These are phyloP conservation scores for Elysia chlorotica DNA, from an alignment of 1,140 invertebrate species.

Conservation along the genomic window DNA sequence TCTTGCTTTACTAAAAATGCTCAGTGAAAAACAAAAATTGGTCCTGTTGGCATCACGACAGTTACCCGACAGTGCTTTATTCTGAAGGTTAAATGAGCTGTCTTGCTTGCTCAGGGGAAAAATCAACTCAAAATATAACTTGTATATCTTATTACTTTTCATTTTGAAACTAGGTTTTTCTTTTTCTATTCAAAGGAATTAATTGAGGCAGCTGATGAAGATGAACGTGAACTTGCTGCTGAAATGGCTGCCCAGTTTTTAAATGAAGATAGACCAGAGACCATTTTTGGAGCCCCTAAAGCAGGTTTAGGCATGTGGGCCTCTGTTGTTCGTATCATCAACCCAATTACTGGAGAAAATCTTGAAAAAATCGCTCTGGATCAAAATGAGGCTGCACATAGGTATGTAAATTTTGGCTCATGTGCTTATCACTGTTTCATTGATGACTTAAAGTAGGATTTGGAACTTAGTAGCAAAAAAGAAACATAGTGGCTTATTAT, in stretches of 20 bases:
- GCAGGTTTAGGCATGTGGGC: constrained; percentile 97
- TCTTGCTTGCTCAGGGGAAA: too few species aligned
- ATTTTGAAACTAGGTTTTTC: not conserved
- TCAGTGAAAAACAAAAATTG: too few species aligned
- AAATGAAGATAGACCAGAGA: constrained; percentile 92
- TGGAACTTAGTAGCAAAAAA: not conserved
- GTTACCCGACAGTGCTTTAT: too few species aligned
- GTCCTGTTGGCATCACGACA: too few species aligned
- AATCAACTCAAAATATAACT: too few species aligned
- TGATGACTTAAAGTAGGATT: not conserved
- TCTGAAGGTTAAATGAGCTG: too few species aligned
- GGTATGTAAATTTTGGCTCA: too few species aligned
- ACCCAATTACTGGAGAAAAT: constrained; percentile 84
- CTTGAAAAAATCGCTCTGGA: constrained; percentile 82
- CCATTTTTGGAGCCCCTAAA: constrained; percentile 94
- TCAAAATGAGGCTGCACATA: constrained; percentile 96
- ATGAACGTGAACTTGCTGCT: constrained; percentile 91
- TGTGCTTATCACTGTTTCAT: too few species aligned
- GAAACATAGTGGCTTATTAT: too few species aligned
- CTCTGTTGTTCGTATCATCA: constrained; percentile 88
- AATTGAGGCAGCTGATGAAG: constrained; percentile 94
- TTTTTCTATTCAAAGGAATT: constrained; percentile 73
- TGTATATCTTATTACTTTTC: not conserved
- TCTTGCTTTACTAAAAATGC: too few species aligned
- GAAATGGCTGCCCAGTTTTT: constrained; percentile 97